Conservation (phyloP, 2,797 vertebrate species). For the Nyctalus aviator region DNA sequence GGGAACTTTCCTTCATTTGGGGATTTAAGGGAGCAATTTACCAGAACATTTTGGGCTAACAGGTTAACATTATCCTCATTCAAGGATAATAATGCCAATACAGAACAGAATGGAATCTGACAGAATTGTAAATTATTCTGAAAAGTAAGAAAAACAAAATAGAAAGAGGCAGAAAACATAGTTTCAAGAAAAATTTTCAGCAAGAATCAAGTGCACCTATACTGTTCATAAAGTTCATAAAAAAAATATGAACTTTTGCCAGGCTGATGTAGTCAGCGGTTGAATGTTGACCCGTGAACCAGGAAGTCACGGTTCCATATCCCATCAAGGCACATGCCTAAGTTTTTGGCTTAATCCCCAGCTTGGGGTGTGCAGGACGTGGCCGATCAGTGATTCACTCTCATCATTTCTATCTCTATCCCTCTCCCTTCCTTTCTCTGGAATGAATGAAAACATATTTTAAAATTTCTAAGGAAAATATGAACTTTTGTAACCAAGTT, state of each 20-base stretch:
- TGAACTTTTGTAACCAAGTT: not conserved
- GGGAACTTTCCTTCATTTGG: not conserved
- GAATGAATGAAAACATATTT: no score
- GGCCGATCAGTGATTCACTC: no score
- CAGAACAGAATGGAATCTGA: not conserved
- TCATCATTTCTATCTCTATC: no score
- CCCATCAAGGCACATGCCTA: no score
- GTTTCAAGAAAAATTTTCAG: constrained; percentile 19
- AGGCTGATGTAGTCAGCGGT: no score
- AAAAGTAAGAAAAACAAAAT: constrained; percentile 20
- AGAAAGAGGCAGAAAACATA: not conserved
- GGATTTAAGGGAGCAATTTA: constrained; percentile 1
- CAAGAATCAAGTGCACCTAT: not conserved
- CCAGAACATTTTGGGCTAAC: not conserved
- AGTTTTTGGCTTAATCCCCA: no score
- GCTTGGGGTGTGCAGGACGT: no score
- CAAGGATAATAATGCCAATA: constrained; percentile 16
- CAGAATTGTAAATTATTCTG: constrained; percentile 30
- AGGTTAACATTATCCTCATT: not conserved
- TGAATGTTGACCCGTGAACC: no score
- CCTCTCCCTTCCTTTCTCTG: no score
- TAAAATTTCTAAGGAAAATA: constrained; percentile 6
- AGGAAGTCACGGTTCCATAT: no score
- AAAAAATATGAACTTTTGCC: constrained; percentile 19
- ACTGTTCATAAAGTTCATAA: no score